These are phyloP conservation scores for Phrynocephalus versicolor DNA, from an alignment of 2,113 vertebrate genomes.

Conservation along the genomic window DNA sequence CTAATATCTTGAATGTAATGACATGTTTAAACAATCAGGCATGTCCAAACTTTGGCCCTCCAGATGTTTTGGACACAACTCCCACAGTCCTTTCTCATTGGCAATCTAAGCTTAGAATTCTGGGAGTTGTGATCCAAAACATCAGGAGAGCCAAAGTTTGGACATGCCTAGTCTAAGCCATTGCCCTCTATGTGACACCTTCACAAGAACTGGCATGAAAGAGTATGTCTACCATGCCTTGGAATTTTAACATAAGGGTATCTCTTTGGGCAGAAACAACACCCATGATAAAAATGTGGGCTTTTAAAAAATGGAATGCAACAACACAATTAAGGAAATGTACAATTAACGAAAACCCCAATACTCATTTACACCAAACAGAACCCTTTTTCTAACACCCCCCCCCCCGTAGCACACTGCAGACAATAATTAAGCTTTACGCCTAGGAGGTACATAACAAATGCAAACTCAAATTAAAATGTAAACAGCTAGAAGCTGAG, in stretches of 20 bases:
- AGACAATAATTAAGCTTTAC: conserved; percentile 12
- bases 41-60: too few relatives aligned
- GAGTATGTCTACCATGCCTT: neutral
- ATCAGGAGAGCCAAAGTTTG: too few relatives aligned
- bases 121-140: too few relatives aligned
- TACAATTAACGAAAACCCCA: neutral
- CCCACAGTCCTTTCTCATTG: too few relatives aligned
- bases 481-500: conserved; percentile 5
- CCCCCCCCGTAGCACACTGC: neutral
- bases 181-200: neutral
- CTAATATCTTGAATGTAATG: neutral
- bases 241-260: neutral
- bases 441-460: neutral
- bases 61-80: too few relatives aligned
- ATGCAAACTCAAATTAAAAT: conserved; percentile 23
- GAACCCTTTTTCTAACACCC: conserved; percentile 3
- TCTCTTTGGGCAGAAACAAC: neutral
- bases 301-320: neutral
- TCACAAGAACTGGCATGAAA: neutral
- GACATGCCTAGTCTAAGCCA: neutral
- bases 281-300: neutral
- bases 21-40: too few relatives aligned
- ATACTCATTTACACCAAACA: neutral
- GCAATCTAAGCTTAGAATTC: too few relatives aligned
- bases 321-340: conserved; percentile 7